Evolutionary conservation across 2,797 vertebrate species (phyloP).

Genomic region (Darevskia mixta): DNA sequence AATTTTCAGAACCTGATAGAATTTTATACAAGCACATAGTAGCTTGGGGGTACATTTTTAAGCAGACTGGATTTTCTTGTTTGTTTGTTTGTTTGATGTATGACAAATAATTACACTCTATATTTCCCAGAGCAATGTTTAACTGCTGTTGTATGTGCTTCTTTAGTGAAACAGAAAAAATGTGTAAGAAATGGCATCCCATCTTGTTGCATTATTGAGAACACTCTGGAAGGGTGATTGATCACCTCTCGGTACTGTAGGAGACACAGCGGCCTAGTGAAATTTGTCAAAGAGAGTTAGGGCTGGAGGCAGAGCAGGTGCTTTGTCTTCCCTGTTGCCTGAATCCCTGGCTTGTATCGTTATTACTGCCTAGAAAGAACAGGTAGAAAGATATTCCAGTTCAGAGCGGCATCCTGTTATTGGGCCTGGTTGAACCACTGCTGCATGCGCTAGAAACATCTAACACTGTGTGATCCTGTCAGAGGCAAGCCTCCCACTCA

Average conservation of each 20-base stretch:
- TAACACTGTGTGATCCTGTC: not conserved
- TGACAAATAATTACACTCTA: not conserved
- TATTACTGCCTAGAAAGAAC: not conserved
- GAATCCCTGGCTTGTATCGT: not conserved
- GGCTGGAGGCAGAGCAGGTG: not conserved
- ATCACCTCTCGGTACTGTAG: constrained; percentile 1
- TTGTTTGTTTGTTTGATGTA: constrained; percentile 4
- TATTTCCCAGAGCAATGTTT: not conserved
- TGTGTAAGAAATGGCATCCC: not conserved
- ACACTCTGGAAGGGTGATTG: not conserved
- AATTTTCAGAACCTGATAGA: not conserved
- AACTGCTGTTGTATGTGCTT: not conserved
- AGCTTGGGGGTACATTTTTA: not conserved
- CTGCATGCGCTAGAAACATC: not conserved
- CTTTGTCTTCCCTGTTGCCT: constrained; percentile 3
- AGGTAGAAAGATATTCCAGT: not conserved
- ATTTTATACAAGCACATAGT: not conserved
- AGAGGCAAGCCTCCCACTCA: not conserved
- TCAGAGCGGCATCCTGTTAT: not conserved
- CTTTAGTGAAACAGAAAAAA: not conserved
- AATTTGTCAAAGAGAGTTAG: constrained; percentile 22
- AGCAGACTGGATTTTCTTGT: not conserved
- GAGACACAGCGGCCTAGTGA: not conserved
- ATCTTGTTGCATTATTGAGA: constrained; percentile 14
- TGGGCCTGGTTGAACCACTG: not conserved